phyloP scores from a whole-genome alignment of 2,888 invertebrate species.

The Plemyria rubiginata region DNA sequence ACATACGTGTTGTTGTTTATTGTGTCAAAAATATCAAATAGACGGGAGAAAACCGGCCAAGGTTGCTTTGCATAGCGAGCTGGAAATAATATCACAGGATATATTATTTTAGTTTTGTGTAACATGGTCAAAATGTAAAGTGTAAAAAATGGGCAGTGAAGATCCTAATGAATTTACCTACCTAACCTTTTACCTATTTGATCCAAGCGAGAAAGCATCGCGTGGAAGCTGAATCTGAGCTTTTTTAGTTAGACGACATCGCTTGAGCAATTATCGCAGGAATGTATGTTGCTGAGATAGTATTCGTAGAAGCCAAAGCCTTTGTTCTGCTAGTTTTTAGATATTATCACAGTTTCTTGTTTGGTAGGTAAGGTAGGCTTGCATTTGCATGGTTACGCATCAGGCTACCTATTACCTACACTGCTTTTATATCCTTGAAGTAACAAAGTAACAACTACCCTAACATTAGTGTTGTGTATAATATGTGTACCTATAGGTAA shows the following conservation, averaged over 20 bases:
- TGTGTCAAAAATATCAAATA: no score
- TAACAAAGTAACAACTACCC: no score
- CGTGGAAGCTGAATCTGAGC: slow-evolving; percentile 62
- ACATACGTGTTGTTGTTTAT: no score
- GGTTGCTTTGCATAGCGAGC: no score
- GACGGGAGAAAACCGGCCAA: no score
- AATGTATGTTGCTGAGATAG: slow-evolving; percentile 42
- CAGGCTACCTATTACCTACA: no score
- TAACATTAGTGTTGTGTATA: slow-evolving; percentile 1
- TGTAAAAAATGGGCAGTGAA: no score
- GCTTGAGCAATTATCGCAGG: slow-evolving; percentile 50
- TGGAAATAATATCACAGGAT: no score
- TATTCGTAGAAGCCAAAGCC: slow-evolving; percentile 38
- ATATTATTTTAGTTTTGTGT: no score
- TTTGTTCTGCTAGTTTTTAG: slow-evolving; percentile 35
- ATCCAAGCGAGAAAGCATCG: no score
- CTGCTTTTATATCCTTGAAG: no score
- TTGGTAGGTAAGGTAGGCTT: slow-evolving; percentile 7
- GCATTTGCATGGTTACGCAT: not conserved
- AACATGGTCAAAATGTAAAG: no score
- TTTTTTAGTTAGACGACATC: slow-evolving; percentile 47
- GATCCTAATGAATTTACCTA: not conserved
- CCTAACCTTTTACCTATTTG: not conserved
- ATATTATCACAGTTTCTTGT: slow-evolving; percentile 33
- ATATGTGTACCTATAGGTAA: not conserved